Base-by-base conservation (phyloP, 2,888 invertebrate genomes). In the Sclerodermus sp. region DNA sequence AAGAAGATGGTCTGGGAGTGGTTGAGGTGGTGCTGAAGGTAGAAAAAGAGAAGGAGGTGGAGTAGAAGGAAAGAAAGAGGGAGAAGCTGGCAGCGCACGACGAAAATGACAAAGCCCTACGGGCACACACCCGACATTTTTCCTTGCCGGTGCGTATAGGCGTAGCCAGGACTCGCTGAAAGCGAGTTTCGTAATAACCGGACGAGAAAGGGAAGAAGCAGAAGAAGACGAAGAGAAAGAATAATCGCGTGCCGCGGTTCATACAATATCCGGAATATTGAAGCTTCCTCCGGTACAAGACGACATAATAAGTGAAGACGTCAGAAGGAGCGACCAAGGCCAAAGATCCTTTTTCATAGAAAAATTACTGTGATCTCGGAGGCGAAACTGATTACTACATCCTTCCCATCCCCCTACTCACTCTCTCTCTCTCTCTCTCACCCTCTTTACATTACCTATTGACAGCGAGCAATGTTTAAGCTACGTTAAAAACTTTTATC, bases 31-130 rank as follows among this genome's bases (percentile, higher is more conserved):
- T 14, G 48, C 40, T 14, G 37, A 23, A 17, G 47, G 55, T 55
- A 47, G 45, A 51, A 34, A 47, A 48, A 16, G 16, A 51, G 52
- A 55, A 57, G 53, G 55, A 57, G 51, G 58, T 53, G 53, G 53
- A 51, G 55, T 55, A 58, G 51, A 58, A 53, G 54, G 55, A 55
- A 49, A 52, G 57, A 56, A 36, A 49, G 47, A 43, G 49, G 55
- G 51, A 42, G 51, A 64, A 62, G 55, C 60, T 56, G n/a, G 57
- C 60, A 60, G 59, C 55, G 57, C 54, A 46, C 55, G 62, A 68
- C 66, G 63, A 68, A 70, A 70, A 70, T 70, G 70, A 70, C 71
- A 70, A 69, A 69, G 64, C 59, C 70, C 64, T 53, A 49, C 52
- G 65, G 68, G 64, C 61, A 59, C 59, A 60, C 57, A 56, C 53